A percentile compares a stretch with the other conserved stretches of the same genome.
These are phyloP conservation scores for Drosophila carrolli DNA, from an alignment of 1,140 invertebrate genomes.

Conservation along the genomic window DNA sequence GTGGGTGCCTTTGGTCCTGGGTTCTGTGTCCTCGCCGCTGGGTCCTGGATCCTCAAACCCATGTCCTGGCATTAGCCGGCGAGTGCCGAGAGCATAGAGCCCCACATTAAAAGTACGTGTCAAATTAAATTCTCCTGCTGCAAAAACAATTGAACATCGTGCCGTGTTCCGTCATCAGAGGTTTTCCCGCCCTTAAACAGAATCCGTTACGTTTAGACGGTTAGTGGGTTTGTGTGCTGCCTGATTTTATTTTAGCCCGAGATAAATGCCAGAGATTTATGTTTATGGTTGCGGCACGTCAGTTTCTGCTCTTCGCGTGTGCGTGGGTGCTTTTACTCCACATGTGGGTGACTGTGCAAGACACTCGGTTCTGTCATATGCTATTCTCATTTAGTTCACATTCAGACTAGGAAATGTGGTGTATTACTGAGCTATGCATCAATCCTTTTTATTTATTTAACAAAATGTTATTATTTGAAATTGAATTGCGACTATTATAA, in stretches of 20 bases:
- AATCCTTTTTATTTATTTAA: neutral
- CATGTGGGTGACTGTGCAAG: conserved; percentile 3
- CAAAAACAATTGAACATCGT: conserved; percentile 78
- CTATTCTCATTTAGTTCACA: neutral
- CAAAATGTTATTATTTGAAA: neutral
- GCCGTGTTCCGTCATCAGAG: conserved; percentile 63
- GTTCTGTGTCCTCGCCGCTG: conserved; percentile 4
- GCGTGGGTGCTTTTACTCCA: conserved; percentile 2
- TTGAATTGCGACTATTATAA: neutral
- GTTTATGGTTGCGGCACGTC: conserved; percentile 54
- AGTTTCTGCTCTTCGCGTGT: conserved; percentile 28
- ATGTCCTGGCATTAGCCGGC: conserved; percentile 58
- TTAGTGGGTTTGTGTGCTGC: conserved; percentile 44
- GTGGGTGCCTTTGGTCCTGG: conserved; percentile 20
- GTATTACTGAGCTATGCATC: neutral
- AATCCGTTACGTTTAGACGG: conserved; percentile 54
- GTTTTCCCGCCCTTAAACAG: conserved; percentile 29
- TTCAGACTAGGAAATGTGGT: neutral
- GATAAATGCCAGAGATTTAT: conserved; percentile 74
- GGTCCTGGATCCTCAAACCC: conserved; percentile 7
- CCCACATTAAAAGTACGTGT: conserved; percentile 79
- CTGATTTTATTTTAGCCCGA: conserved; percentile 59
- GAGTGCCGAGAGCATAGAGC: conserved; percentile 39
- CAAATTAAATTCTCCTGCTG: conserved; percentile 80
- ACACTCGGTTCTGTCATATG: conserved; percentile 9